Conservation (phyloP, 2,888 invertebrate genomes). For the Tineola bisselliella region DNA sequence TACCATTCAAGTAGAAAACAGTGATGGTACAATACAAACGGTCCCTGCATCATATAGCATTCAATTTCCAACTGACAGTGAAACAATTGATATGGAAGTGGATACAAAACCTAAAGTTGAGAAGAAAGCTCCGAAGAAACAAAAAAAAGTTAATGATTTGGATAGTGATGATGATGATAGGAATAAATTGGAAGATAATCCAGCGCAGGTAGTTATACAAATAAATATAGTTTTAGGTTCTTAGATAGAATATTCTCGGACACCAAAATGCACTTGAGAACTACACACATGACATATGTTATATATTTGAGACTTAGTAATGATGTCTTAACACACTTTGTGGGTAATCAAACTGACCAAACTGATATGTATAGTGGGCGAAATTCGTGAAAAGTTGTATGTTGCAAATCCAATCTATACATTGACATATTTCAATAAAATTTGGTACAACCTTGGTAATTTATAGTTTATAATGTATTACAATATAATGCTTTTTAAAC, state of each 20-base stretch:
- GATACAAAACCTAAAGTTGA: slow-evolving; percentile 53
- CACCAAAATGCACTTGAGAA: no score
- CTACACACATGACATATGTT: no score
- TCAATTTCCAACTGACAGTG: slow-evolving; percentile 45
- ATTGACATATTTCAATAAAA: no score
- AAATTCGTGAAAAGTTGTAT: no score
- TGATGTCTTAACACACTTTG: no score
- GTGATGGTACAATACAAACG: slow-evolving; percentile 44
- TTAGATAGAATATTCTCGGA: slow-evolving; percentile 13
- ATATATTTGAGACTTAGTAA: no score
- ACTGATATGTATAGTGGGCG: no score
- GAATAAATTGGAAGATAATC: slow-evolving; percentile 76
- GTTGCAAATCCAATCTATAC: no score
- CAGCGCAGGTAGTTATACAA: slow-evolving; percentile 47
- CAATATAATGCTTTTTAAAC: no score
- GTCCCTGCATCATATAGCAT: slow-evolving; percentile 46
- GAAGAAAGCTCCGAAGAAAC: slow-evolving; percentile 42
- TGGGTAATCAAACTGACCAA: no score
- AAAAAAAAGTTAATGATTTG: slow-evolving; percentile 60
- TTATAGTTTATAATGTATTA: no score
- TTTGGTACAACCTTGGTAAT: no score
- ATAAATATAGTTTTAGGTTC: slow-evolving; percentile 14
- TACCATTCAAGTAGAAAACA: slow-evolving; percentile 71
- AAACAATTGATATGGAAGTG: slow-evolving; percentile 43
- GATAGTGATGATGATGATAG: slow-evolving; percentile 66